Evolutionary conservation across 2,113 vertebrate genomes (phyloP), one percentile per base, ranked within the genome.

Genomic region (human (Homo sapiens)): DNA sequence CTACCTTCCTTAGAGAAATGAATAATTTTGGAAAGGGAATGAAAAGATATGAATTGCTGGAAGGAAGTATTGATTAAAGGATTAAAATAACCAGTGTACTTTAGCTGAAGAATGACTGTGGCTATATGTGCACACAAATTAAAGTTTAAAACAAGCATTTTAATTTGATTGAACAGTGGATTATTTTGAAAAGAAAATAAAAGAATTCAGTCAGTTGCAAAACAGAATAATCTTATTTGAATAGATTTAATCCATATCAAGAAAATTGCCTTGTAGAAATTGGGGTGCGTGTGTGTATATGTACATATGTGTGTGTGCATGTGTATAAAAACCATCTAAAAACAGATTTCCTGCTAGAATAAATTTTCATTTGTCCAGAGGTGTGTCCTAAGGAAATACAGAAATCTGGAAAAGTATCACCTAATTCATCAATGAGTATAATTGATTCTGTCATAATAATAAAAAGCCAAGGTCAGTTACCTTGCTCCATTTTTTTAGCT

Each of bases 21-120:
- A 92, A 68, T 68, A 18, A 75, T 90, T 94, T 94, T 45, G 45
- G 9, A 89, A 85, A 84, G 3, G 22, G 16, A 94, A 50, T 76
- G 59, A 82, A 93, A 94, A 66, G 1, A 75, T 89, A 85, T 45
- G n/a, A 93, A 96, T 64, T 94, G 57, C 52, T 93, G 5, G 48
- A 96, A 91, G 86, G 27, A 94, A 85, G 5, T 96, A 94, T 75
- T 73, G n/a, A 94, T 72, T 64, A 93, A 94, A 92, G 61, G 55
- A 92, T 93, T 95, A 88, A 96, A 87, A 73, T 45, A 79, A 45
- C 82, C 20, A 50, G 3, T 76, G 27, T 92, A 80, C 30, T 84
- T 83, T 57, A 30, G 20, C 48, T 86, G 22, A 94, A 92, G 80
- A 93, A 89, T 73, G 25, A 76, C n/a, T 95, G 14, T 91, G 38